Conservation (phyloP, 2,113 vertebrate genomes). For the Delphinapterus leucas region DNA sequence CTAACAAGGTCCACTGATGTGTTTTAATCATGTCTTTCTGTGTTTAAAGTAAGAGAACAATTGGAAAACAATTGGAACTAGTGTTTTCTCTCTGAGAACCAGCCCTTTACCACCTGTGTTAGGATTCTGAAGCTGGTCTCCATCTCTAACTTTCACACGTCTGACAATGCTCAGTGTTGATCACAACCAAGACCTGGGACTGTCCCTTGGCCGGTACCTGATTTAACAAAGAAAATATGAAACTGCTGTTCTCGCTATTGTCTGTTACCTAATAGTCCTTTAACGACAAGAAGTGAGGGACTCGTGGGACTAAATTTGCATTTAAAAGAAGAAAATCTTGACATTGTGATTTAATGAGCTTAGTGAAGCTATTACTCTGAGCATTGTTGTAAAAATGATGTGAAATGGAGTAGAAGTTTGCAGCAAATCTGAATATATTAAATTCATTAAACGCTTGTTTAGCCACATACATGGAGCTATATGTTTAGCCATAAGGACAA, state of each 20-base stretch:
- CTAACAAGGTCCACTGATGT: not conserved
- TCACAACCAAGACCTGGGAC: not conserved
- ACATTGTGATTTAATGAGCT: slow-evolving; percentile 39
- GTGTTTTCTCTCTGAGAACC: not conserved
- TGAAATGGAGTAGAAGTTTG: not conserved
- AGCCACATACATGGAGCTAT: not conserved
- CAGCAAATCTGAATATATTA: not conserved
- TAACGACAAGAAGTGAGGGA: not conserved
- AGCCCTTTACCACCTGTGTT: too few species aligned
- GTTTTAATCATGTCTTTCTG: not conserved
- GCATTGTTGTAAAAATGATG: not conserved
- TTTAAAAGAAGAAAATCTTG: slow-evolving; percentile 37
- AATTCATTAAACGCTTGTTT: not conserved
- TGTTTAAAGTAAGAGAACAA: not conserved
- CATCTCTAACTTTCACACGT: not conserved
- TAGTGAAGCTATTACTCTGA: not conserved
- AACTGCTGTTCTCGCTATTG: not conserved
- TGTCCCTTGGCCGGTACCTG: not conserved
- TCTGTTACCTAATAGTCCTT: not conserved
- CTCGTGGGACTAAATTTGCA: not conserved
- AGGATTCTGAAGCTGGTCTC: not conserved
- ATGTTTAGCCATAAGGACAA: not conserved
- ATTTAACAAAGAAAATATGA: not conserved
- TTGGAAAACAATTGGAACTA: not conserved
- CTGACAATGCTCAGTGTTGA: not conserved